Conservation (phyloP, 2,797 vertebrate genomes). For the Botia almorhae region DNA sequence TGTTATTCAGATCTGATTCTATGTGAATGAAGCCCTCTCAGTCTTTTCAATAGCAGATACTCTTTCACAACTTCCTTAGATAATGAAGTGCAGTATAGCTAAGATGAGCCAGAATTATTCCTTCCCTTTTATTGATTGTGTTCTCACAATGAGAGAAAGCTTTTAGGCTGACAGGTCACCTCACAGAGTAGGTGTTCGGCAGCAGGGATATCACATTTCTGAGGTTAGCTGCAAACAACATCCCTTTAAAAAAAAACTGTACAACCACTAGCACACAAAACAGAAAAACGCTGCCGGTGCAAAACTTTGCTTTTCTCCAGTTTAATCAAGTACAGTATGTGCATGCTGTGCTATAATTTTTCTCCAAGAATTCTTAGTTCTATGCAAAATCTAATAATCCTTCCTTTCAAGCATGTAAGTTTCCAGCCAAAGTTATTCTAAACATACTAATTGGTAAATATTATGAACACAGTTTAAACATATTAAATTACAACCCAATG, state of each 20-base stretch:
- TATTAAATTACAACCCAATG: constrained; percentile 56
- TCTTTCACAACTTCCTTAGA: background rate
- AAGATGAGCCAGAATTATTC: constrained; percentile 7
- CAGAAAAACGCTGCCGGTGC: background rate
- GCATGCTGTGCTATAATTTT: background rate
- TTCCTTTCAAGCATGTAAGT: constrained; percentile 21
- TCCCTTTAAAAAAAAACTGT: constrained; percentile 61
- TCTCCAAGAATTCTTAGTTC: background rate
- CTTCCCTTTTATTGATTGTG: constrained; percentile 54
- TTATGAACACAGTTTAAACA: constrained; percentile 46
- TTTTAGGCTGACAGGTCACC: constrained; percentile 58
- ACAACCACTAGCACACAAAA: background rate
- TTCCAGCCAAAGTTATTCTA: constrained; percentile 64
- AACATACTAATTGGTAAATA: constrained; percentile 70
- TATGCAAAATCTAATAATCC: background rate
- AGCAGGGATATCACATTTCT: constrained; percentile 59
- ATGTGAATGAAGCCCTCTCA: background rate
- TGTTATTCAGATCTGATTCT: background rate
- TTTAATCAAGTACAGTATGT: background rate
- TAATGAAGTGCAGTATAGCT: background rate
- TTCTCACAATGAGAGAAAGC: constrained; percentile 52
- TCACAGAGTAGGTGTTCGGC: constrained; percentile 50
- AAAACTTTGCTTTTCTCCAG: background rate
- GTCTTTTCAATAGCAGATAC: background rate
- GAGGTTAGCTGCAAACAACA: constrained; percentile 60